Percentiles rank a stretch among this genome's conserved stretches.
phyloP scores from a whole-genome alignment of 2,888 invertebrate genomes.

The Drosophila kuntzei region DNA sequence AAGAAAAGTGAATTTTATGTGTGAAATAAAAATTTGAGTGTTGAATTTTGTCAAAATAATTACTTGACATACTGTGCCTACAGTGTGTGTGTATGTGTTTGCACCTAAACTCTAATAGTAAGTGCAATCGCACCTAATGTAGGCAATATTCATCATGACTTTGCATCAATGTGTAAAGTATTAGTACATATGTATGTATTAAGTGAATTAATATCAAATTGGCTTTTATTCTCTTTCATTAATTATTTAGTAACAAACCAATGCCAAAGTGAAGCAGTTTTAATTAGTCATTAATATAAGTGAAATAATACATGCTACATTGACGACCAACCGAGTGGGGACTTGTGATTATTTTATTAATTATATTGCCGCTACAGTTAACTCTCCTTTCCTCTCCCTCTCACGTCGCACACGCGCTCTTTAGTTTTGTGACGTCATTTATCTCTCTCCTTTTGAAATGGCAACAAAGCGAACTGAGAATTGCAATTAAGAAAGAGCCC shows the following conservation, averaged over 20 bases:
- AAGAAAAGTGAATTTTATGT: too few relatives aligned
- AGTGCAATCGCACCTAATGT: neutral
- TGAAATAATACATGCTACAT: neutral
- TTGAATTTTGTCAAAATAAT: too few relatives aligned
- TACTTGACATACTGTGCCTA: neutral
- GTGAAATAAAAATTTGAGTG: too few relatives aligned
- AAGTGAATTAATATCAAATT: slow-evolving; percentile 12
- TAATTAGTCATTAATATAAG: neutral
- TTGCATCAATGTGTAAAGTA: slow-evolving; percentile 12
- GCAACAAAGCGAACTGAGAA: slow-evolving; percentile 5
- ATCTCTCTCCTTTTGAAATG: neutral
- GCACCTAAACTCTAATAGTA: slow-evolving; percentile 3
- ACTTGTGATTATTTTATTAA: slow-evolving; percentile 10
- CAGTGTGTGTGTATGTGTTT: neutral
- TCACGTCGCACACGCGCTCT: neutral
- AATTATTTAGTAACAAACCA: slow-evolving; percentile 8
- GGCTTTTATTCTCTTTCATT: neutral
- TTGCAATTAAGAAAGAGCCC: neutral
- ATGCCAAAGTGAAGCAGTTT: neutral
- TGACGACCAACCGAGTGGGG: neutral
- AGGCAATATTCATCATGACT: slow-evolving; percentile 20
- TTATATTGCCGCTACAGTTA: slow-evolving; percentile 3
- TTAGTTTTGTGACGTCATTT: slow-evolving; percentile 17
- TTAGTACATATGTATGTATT: neutral
- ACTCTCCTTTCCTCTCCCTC: neutral